Base-by-base conservation (phyloP, 2,113 vertebrate species). In the Tragulus kanchil region DNA sequence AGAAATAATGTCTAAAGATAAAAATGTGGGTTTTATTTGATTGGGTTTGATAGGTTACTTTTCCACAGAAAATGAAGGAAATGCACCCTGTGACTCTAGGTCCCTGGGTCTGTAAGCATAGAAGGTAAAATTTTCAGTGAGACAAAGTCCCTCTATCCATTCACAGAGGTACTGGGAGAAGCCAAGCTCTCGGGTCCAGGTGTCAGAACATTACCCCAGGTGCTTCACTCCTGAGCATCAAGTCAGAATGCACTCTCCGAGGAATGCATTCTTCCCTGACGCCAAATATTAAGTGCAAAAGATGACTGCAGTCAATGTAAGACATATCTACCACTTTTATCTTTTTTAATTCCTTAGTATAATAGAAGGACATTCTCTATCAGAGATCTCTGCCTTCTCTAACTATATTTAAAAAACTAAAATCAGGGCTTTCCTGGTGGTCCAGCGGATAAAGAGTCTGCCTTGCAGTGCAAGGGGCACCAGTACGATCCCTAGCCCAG, bases 401-500 rank as follows among this genome's bases (percentile, higher is more conserved):
- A 85, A 65, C 67, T 67, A 64, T 89, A 96, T 95, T 83, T n/a
- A n/a, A 89, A 95, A 97, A 95, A 64, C 54, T 79, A 95, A 93
- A 77, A 71, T 83, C 61, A 75, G 36, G 36, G 36, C 36, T 36
- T 36, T 36, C 36, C 36, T 36, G 36, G 36, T 36, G 36, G 2
- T 36, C 36, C 36, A 36, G 36, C 36, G 36, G 36, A 36, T 36
- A 36, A 36, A 36, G 36, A 36, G 36, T 36, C 36, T 36, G 36
- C 36, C 36, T 36, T 36, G 36, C 36, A 36, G 36, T 36, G 36
- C 36, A 36, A 36, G 36, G 36, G 36, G 36, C 36, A 36, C 36
- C 36, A 36, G 36, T 36, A 36, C 36, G 36, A 36, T 36, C 36
- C 36, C 36, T 36, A 36, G 36, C 36, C 36, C 36, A 36, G 36